These are phyloP conservation scores for Noctua fimbriata DNA, from an alignment of 2,888 invertebrate species.

Conservation along the genomic window DNA sequence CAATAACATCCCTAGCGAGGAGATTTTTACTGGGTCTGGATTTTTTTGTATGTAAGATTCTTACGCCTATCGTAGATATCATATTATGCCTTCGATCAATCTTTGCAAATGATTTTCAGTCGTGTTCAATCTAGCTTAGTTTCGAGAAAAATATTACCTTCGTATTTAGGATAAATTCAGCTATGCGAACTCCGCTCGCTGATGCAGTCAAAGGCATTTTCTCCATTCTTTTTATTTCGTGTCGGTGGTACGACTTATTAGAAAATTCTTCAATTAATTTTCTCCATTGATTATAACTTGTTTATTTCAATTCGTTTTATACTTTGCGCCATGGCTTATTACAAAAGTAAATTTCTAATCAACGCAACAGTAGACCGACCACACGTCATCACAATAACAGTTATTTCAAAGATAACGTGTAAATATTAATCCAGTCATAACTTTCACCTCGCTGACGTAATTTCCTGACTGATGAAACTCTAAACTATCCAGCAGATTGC, in stretches of 20 bases:
- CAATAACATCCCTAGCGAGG: background rate
- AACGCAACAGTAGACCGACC: background rate
- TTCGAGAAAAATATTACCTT: background rate
- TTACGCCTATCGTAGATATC: background rate
- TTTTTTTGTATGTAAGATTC: background rate
- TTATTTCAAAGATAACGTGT: background rate
- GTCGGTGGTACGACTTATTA: background rate
- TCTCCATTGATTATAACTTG: background rate
- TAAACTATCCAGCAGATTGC: slow-evolving; percentile 49
- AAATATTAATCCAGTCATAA: slow-evolving; percentile 33
- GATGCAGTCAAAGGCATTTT: background rate
- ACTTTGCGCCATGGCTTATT: background rate
- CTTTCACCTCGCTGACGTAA: slow-evolving; percentile 33
- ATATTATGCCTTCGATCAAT: background rate
- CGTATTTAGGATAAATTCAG: background rate
- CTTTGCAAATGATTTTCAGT: slow-evolving; percentile 6
- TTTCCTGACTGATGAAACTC: slow-evolving; percentile 55
- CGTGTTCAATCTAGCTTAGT: background rate
- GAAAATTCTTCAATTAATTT: background rate
- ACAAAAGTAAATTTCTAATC: background rate
- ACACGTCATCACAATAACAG: background rate
- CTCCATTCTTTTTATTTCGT: background rate
- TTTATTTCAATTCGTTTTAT: background rate
- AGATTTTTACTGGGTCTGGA: slow-evolving; percentile 4
- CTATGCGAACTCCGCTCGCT: too few species aligned